These are phyloP conservation scores for Leptinotarsa lineolata DNA, from an alignment of 1,140 invertebrate species.

Conservation along the genomic window DNA sequence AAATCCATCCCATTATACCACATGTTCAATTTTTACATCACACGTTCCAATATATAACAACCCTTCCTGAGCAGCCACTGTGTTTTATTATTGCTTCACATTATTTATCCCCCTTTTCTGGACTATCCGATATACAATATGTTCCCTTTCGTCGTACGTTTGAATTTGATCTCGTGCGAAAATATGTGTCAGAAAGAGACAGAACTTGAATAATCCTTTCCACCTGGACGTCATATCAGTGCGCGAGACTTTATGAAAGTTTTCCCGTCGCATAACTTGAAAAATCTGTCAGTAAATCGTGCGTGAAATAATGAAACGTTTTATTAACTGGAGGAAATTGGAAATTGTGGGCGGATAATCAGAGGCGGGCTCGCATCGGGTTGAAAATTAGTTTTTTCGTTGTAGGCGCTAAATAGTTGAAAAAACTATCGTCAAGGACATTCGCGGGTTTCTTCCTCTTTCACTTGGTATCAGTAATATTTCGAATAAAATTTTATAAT, in stretches of 20 bases:
- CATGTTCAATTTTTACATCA: too few species aligned
- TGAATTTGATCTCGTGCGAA: neutral
- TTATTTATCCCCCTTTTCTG: neutral
- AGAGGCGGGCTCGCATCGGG: neutral
- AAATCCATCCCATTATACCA: too few species aligned
- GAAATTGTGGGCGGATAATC: neutral
- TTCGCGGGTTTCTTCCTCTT: too few species aligned
- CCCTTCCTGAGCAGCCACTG: neutral
- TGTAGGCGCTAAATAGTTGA: too few species aligned
- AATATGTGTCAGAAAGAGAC: neutral
- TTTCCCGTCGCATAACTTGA: neutral
- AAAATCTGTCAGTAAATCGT: slow-evolving; percentile 1
- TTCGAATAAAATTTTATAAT: too few species aligned
- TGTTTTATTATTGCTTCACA: neutral
- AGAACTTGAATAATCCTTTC: neutral
- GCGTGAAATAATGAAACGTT: slow-evolving; percentile 5
- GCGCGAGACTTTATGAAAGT: neutral
- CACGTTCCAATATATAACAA: too few species aligned
- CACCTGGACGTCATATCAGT: neutral
- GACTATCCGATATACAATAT: neutral
- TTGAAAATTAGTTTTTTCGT: too few species aligned
- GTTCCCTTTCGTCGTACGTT: neutral
- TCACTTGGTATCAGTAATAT: too few species aligned
- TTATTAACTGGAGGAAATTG: slow-evolving; percentile 1
- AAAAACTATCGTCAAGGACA: too few species aligned